A percentile compares a stretch with the other conserved stretches of the same genome.
Evolutionary conservation across 2,113 vertebrate species (phyloP).

Genomic region (Ahaetulla prasina): DNA sequence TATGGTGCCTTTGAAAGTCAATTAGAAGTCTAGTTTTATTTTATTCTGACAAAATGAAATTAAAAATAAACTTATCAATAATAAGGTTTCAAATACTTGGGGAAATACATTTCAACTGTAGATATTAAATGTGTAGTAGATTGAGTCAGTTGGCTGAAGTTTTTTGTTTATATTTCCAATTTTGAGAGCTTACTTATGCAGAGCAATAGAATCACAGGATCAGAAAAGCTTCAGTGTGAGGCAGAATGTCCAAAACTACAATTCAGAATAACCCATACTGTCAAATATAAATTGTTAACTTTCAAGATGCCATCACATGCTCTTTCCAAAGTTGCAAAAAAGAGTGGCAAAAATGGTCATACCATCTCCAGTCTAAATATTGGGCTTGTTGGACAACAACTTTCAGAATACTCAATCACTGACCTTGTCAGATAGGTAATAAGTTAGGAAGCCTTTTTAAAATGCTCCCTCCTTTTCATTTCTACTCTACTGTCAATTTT

Average conservation of each 20-base stretch:
- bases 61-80: slow-evolving; percentile 27
- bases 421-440: neutral
- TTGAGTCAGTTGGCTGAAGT: neutral
- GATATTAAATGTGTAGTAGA: neutral
- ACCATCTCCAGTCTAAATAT: neutral
- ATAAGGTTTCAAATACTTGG: neutral
- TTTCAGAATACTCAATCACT: neutral
- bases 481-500: neutral
- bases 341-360: neutral
- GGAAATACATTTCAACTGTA: neutral
- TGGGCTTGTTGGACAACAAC: neutral
- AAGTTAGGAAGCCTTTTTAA: neutral
- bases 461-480: neutral
- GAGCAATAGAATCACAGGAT: neutral
- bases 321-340: neutral
- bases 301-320: neutral
- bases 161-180: neutral
- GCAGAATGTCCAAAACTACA: neutral
- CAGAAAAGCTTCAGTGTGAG: neutral
- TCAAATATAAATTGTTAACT: neutral
- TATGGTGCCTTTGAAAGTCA: slow-evolving; percentile 30
- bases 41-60: slow-evolving; percentile 34
- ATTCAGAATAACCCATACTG: neutral
- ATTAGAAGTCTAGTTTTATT: slow-evolving; percentile 37
- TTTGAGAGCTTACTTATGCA: neutral